phyloP scores from a whole-genome alignment of 2,888 invertebrate species.

The Aethes cnicana region DNA sequence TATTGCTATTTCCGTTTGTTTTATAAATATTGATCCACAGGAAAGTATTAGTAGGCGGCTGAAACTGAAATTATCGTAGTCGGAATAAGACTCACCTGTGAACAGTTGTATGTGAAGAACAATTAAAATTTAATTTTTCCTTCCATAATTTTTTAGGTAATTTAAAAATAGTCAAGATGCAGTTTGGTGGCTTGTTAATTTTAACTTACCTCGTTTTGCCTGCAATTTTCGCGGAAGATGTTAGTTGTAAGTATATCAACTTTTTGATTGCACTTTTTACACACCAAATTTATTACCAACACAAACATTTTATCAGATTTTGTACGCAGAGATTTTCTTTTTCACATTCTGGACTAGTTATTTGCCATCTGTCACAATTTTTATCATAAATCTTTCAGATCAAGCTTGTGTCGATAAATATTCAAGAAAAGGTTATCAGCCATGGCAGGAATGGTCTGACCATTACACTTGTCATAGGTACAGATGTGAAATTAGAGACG shows the following conservation, averaged over 20 bases:
- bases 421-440: slow-evolving; percentile 77
- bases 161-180: slow-evolving; percentile 48
- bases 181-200: slow-evolving; percentile 47
- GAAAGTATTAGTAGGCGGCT: slow-evolving; percentile 59
- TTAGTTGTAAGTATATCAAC: slow-evolving; percentile 65
- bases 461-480: slow-evolving; percentile 77
- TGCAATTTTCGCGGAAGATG: slow-evolving; percentile 60
- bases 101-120: slow-evolving; percentile 14
- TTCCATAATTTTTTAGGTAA: slow-evolving; percentile 36
- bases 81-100: slow-evolving; percentile 26
- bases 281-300: too few relatives aligned
- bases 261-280: not conserved
- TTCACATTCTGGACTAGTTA: too few relatives aligned
- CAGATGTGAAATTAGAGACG: slow-evolving; percentile 74
- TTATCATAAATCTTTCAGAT: slow-evolving; percentile 47
- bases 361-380: too few relatives aligned
- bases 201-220: slow-evolving; percentile 51
- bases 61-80: slow-evolving; percentile 32
- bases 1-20: slow-evolving; percentile 49
- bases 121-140: slow-evolving; percentile 20
- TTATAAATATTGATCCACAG: slow-evolving; percentile 57
- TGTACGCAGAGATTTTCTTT: too few relatives aligned
- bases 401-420: slow-evolving; percentile 79
- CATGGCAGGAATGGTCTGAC: slow-evolving; percentile 79
- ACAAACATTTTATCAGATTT: too few relatives aligned